Evolutionary conservation across 2,113 vertebrate genomes (phyloP), one percentile per base, ranked within the genome.

Genomic region (Canis aureus): DNA sequence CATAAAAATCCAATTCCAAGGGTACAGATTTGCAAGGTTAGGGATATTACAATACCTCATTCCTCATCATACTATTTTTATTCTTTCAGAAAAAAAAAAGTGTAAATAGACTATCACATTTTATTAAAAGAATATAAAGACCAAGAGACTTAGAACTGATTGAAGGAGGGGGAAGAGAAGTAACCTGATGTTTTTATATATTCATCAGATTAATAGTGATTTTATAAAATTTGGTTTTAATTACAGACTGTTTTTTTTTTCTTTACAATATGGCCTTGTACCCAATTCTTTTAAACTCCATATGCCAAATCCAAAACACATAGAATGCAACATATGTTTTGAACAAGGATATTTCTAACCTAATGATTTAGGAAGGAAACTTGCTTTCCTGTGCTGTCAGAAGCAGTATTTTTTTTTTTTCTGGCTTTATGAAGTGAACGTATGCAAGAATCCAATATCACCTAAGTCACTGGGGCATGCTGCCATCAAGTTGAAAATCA

Each of bases 331-430:
- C 8, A 19, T 90, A 57, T 23, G 20, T 79, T 82, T 81, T 57
- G 51, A 95, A 51, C 4, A 87, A 92, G 27, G 69, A 4, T 60
- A 78, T 94, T 94, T 87, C 62, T 93, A 89, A 82, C 15, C 17
- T 92, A 55, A 80, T 97, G 67, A 83, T 94, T 92, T 94, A 87
- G 38, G 25, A 89, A 93, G n/a, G 2, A 95, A 94, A 88, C 20
- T 57, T 94, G 5, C 12, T 13, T 80, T 79, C 11, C 90, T 16
- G 9, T 74, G 10, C 59, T 92, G 19, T 90, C 67, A 92, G 93
- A 96, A 78, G 8, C 4, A 53, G 23, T 8, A 38, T 83, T 80
- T 16, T 92, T 86, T 76, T 32, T 35, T 87, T 78, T 23, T 19
- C n/a, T 78, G 4, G 25, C 8, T 53, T 84, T 11, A 51, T 43